Evolutionary conservation across 2,888 invertebrate species (phyloP), one percentile per base, ranked within the genome.

Genomic region (Drosophila austrosaltans): DNA sequence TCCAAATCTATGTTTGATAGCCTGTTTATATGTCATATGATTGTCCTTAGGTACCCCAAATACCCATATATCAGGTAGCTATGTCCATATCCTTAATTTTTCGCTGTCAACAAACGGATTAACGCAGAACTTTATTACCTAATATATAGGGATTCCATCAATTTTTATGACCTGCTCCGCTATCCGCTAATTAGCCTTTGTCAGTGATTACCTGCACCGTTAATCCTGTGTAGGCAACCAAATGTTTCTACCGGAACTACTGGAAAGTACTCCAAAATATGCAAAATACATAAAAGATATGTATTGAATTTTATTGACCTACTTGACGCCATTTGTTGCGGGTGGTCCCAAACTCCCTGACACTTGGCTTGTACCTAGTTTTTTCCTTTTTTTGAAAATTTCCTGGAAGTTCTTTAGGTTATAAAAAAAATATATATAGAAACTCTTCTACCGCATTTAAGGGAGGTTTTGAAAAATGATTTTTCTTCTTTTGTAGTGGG

Each of bases 161-260:
- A 65, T 68, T 64, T 79, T 74, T 75, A 79, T 76, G 71, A 74
- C 79, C 81, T 72, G 69, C 3, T 4, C 3, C 48, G 48, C 5
- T 36, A 12, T 40, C 32, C 54, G 36, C 73, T 84, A 82, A 82
- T 65, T 65, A 75, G 75, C 53, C 73, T 25, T 63, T 73, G 25
- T 42, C 40, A 22, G 39, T 25, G 44, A 32, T 73, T 72, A 72
- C 72, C 68, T 61, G 61, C 16, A 60, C 48, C 48, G 48, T 25
- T 48, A 48, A 48, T 44, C 57, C 59, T 53, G 57, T 53, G 56
- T 16, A 42, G 20, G 8, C 25, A 53, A 63, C 53, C 71, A 64
- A 72, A 75, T 66, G 22, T 62, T 44, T 66, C 68, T 75, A 83
- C 82, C 83, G 83, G 83, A 83, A 87, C 83, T 81, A 87, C 83